These are phyloP conservation scores for Palythoa caribaeorum DNA, from an alignment of 92 coral and sea anemone genomes.

Conservation along the genomic window DNA sequence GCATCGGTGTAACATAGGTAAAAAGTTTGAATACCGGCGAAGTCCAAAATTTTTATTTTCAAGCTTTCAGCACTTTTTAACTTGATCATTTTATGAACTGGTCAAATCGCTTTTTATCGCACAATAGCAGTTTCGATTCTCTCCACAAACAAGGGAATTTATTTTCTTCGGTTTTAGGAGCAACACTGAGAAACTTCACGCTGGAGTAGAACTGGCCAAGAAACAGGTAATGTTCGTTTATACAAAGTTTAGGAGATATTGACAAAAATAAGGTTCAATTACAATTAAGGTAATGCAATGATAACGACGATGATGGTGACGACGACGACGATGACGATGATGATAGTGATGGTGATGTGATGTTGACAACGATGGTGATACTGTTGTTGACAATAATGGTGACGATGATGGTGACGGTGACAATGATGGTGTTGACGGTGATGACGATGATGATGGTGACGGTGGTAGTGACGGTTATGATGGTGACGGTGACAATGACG, in stretches of 20 bases:
- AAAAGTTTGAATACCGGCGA: too few species aligned
- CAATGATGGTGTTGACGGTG: too few species aligned
- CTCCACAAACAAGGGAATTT: neutral
- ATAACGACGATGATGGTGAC: neutral
- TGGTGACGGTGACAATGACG: neutral
- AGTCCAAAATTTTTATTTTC: too few species aligned
- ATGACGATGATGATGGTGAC: neutral
- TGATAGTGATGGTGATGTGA: neutral
- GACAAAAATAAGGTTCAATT: neutral
- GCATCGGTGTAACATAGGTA: too few species aligned
- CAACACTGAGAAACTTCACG: slow-evolving; percentile 75
- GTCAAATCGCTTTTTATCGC: too few species aligned
- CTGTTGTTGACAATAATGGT: neutral
- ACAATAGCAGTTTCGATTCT: too few species aligned
- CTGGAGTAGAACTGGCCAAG: slow-evolving; percentile 86
- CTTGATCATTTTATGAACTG: too few species aligned
- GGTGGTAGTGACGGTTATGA: neutral
- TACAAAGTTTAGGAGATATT: neutral
- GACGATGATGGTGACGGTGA: neutral
- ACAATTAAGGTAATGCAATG: neutral
- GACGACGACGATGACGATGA: neutral
- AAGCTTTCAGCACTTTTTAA: too few species aligned
- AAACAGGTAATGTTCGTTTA: slow-evolving; percentile 67
- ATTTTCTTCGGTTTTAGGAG: slow-evolving; percentile 55
- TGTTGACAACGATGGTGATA: neutral